Base-by-base conservation (phyloP, 2,888 invertebrate genomes). In the Andrena marginata region DNA sequence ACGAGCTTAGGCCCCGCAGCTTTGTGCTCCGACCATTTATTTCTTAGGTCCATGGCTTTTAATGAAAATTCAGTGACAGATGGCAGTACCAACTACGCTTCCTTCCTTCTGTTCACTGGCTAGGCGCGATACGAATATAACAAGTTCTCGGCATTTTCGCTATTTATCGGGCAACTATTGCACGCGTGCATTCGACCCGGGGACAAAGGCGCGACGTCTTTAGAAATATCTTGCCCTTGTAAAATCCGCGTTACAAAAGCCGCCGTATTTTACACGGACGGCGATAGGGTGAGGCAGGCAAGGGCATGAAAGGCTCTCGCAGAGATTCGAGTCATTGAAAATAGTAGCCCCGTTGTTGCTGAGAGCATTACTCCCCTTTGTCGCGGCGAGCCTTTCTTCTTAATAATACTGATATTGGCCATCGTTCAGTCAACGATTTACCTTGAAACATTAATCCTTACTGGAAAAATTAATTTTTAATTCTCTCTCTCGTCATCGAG, bases 151-250 rank as follows among this genome's bases (percentile, higher is more conserved):
- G 8, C 31, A 26, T 63, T 69, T 73, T 79, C 64, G 23, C 48
- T 51, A 26, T 80, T 79, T 74, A 80, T 60, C 48, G 42, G 23
- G 33, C 29, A 65, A 48, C 80, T 26, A 64, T 80, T 63, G 65
- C 62, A 54, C 63, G n/a, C 31, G 62, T 59, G 42, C 31, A 26
- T 3, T 16, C 49, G 5, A 49, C 10, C 33, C 13, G 54, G 3
- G 29, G 3, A 70, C 73, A 81, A 81, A 70, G 69, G 80, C 54
- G 26, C n/a, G 31, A n/a, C 68, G 54, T 72, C 77, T 82, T 82
- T 73, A 70, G 82, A 83, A 82, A 77, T 77, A 70, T 65, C 77
- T 77, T 65, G 77, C 70, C 73, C 77, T 64, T 73, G 82, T 77
- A 82, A 77, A 77, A 77, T 67, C 48, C 48, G 8, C 49, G 62